Evolutionary conservation across 1,140 invertebrate species (phyloP), one percentile per base, ranked within the genome.

Genomic region (Brachionus plicatilis): DNA sequence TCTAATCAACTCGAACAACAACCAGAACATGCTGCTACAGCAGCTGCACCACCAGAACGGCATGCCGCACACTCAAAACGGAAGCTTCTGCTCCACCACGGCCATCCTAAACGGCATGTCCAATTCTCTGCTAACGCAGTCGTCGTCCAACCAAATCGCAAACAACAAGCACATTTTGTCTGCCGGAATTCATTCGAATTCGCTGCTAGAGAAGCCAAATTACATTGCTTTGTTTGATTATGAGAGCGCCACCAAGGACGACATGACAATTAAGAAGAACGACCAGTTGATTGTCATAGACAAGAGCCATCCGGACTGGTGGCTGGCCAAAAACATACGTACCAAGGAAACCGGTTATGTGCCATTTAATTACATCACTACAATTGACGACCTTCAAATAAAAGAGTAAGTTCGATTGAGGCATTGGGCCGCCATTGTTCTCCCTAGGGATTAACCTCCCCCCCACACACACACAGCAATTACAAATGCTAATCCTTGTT

Each of bases 341-440:
- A 83, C 82, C 17, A 83, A 83, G 33, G 60, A 83, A 72, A 47
- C 60, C 60, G 82, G 82, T 70, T 83, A 83, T 83, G 82, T 83
- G 17, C 82, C 82, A 53, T 68, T 68, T 20, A 83, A 83, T 72
- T 83, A 83, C 37, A 83, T 83, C 14, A 68, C 82, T 20, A 68
- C 82, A 29, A 83, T 83, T 45, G 60, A 83, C 53, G 82, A 83
- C 53, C 68, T 83, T 53, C 60, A 68, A 24, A 68, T 68, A 17
- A 68, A 70, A 68, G 82, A 83, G 76, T 80, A 80, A 41, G 50
- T 80, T 65, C 14, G 33, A 41, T 37, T 41, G 4, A 9, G 17
- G 8, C n/a, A 4, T 65, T 11, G 20, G 27, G 53, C 33, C 33
- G 17, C 53, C 17, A 27, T 60, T 60, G 20, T 60, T 8, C 17